Base-by-base conservation (phyloP, 2,797 vertebrate species). In the Euthynnus affinis region DNA sequence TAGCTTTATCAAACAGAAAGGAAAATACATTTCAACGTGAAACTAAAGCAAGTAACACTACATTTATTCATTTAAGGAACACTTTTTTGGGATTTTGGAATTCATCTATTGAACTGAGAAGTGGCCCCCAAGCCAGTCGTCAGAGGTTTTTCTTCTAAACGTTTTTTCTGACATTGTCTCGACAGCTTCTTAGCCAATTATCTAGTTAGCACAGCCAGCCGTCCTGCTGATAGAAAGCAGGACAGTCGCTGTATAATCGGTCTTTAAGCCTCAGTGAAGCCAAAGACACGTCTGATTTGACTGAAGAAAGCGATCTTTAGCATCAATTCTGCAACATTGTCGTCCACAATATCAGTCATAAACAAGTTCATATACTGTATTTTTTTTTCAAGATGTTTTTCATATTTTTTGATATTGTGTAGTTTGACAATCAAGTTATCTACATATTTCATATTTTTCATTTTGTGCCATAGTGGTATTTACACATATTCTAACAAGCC, bases 381-480 rank as follows among this genome's bases (percentile, higher is more conserved):
- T 13, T 44, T 58, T 69, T 5, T 37, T 29, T 12, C 5, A 9
- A 1, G 2, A 40, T 52, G 69, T n/a, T 65, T 59, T 74, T 52
- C 17, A 44, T 7, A 44, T 44, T 44, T 44, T 44, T 48, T 15
- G 3, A 27, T 0, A 57, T 66, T 51, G 79, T 61, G 69, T 72
- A 81, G 53, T 76, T 80, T 18, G 70, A 63, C 52, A 81, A 62
- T 76, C 20, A 42, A 0, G 1, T 74, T 61, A 61, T 63, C 32
- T 32, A 67, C 53, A 40, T 44, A 46, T 57, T 10, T 5, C 27
- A 29, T 29, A 29, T 42, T 56, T 44, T 10, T 20, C 17, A 4
- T 46, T 57, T 29, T 29, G 27, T 29, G 27, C 27, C 22, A 23
- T 9, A 68, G 63, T n/a, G 58, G 53, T 27, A 2, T 20, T 32